These are phyloP conservation scores for Muscidifurax raptorellus DNA, from an alignment of 1,140 invertebrate species.

Conservation along the genomic window DNA sequence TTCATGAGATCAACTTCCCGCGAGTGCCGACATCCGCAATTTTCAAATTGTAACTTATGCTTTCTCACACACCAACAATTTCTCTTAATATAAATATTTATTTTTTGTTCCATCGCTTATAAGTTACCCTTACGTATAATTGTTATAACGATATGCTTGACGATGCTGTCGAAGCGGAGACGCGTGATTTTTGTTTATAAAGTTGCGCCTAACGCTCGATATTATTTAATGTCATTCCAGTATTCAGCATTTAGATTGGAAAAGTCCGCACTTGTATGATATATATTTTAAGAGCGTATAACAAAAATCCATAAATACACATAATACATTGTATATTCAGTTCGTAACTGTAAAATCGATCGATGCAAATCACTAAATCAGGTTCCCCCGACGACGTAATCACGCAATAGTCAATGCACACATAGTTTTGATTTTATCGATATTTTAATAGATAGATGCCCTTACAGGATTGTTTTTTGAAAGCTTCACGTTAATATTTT, in stretches of 20 bases:
- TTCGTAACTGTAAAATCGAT: constrained; percentile 7
- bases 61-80: neutral
- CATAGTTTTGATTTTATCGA: constrained; percentile 25
- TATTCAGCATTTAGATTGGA: constrained; percentile 40
- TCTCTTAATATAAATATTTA: neutral
- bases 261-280: neutral
- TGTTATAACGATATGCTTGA: constrained; percentile 18
- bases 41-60: neutral
- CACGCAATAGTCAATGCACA: constrained; percentile 5
- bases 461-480: constrained; percentile 20
- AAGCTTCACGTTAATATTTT: constrained; percentile 42
- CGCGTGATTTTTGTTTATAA: neutral
- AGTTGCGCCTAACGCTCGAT: neutral
- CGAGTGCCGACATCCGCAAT: too few relatives aligned
- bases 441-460: constrained; percentile 16
- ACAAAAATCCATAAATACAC: neutral
- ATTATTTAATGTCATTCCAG: constrained; percentile 47
- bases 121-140: constrained; percentile 39
- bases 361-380: constrained; percentile 30
- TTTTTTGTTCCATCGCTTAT: constrained; percentile 20
- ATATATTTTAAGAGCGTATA: neutral
- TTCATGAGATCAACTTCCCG: too few relatives aligned
- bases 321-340: neutral
- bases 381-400: neutral
- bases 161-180: neutral